Evolutionary conservation across 2,797 vertebrate species (phyloP).

Genomic region (Pseudocheirus occidentalis): DNA sequence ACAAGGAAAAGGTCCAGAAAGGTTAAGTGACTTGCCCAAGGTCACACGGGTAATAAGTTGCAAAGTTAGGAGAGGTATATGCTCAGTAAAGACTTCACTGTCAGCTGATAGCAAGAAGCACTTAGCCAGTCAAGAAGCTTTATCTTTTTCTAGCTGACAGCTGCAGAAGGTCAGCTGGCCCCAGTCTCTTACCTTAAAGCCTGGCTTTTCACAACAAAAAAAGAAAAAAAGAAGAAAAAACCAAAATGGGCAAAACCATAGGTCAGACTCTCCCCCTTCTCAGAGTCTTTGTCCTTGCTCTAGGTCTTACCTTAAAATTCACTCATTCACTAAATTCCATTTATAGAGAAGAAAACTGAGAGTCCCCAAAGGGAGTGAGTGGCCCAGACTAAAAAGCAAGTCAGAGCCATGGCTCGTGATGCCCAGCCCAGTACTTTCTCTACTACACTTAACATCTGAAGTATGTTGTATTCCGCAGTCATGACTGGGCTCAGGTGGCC

Average conservation of each 20-base stretch:
- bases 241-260: neutral
- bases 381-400: neutral
- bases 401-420: neutral
- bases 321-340: neutral
- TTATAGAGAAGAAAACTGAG: neutral
- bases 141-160: neutral
- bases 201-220: neutral
- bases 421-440: neutral
- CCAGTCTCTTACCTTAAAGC: neutral
- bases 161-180: neutral
- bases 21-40: neutral
- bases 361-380: neutral
- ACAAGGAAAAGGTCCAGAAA: neutral
- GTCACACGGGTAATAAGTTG: neutral
- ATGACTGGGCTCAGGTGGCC: neutral
- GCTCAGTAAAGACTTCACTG: neutral
- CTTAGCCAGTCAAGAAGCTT: neutral
- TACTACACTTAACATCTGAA: neutral
- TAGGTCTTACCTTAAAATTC: neutral
- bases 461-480: neutral
- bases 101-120: neutral
- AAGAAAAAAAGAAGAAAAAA: neutral
- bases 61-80: neutral
- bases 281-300: neutral
- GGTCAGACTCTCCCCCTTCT: neutral